Base-by-base conservation (phyloP, 2,888 invertebrate species). In the Mythimna loreyi region DNA sequence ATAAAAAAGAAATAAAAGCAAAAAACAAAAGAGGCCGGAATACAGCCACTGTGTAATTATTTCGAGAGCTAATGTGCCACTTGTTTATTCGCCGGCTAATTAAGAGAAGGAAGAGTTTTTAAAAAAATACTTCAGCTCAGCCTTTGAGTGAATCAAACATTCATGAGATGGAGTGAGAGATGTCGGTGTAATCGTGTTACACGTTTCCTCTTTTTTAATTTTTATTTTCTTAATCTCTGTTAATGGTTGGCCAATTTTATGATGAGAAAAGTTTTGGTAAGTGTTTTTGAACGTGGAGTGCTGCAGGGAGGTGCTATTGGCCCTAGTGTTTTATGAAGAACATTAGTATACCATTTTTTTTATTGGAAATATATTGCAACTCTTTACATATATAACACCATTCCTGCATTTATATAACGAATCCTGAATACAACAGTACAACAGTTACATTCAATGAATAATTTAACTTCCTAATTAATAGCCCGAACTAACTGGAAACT, bases 31-130 rank as follows among this genome's bases (percentile, higher is more conserved):
- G 81, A 86, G 85, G 87, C 90, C 85, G 87, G 86, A 87, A 88
- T 88, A 89, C 91, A 87, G 89, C 92, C 89, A 86, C 88, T 83
- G 89, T 89, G 94, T 93, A 96, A 95, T 96, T 95, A 95, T 95
- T 92, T 90, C 89, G 91, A 93, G 90, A 93, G 95, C 93, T 94
- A 95, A 95, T 94, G 93, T 93, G 93, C 93, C 93, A 90, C 92
- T 94, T 94, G 95, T 94, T 95, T 95, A 94, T 94, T 92, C 94
- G 93, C 91, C 88, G 92, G 92, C 94, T 94, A 96, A 96, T 95
- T 96, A 95, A 94, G 93, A 92, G 90, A 89, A 92, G 92, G 92
- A 93, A 92, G 92, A 91, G 90, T 92, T 92, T 93, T 87, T 6
- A 85, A 91, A 93, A 93, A 93, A 94, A 90, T 86, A 89, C 87